Conservation (phyloP, 2,797 vertebrate genomes). For the Pipistrellus nathusii region DNA sequence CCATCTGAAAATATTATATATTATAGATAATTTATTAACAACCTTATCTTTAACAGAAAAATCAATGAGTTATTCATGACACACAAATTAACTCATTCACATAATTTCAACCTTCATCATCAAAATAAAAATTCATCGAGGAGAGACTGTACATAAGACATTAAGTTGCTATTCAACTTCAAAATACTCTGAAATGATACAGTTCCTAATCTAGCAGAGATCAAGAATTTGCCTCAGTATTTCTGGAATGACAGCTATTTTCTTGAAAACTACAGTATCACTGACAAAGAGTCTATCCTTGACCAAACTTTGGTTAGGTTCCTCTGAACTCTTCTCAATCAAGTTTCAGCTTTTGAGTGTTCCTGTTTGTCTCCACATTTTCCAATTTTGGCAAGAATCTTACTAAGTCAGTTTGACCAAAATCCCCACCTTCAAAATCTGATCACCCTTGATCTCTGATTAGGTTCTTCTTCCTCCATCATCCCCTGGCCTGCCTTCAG, state of each 20-base stretch:
- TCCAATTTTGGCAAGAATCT: slow-evolving; percentile 23
- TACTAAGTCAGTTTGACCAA: not conserved
- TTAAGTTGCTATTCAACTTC: slow-evolving; percentile 51
- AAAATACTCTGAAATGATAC: slow-evolving; percentile 30
- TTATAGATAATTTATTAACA: not conserved
- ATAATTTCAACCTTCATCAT: slow-evolving; percentile 43
- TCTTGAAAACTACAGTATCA: not conserved
- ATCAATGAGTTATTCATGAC: slow-evolving; percentile 15
- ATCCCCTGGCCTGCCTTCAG: not conserved
- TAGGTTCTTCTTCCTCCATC: not conserved
- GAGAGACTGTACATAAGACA: not conserved
- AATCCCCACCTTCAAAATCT: not conserved
- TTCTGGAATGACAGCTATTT: slow-evolving; percentile 28
- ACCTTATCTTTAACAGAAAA: slow-evolving; percentile 41
- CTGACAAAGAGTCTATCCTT: not conserved
- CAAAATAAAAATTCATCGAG: not conserved
- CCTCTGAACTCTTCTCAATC: not conserved
- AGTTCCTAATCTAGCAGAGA: not conserved
- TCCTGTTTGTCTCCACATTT: not conserved
- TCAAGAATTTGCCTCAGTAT: slow-evolving; percentile 50
- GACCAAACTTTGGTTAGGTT: not conserved
- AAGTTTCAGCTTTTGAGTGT: not conserved
- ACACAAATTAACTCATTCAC: not conserved
- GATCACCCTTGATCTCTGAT: not conserved
- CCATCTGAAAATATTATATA: slow-evolving; percentile 13